A percentile compares a stretch with the other conserved stretches of the same genome.
phyloP scores from a whole-genome alignment of 2,113 vertebrate species.

The Delphinapterus leucas region DNA sequence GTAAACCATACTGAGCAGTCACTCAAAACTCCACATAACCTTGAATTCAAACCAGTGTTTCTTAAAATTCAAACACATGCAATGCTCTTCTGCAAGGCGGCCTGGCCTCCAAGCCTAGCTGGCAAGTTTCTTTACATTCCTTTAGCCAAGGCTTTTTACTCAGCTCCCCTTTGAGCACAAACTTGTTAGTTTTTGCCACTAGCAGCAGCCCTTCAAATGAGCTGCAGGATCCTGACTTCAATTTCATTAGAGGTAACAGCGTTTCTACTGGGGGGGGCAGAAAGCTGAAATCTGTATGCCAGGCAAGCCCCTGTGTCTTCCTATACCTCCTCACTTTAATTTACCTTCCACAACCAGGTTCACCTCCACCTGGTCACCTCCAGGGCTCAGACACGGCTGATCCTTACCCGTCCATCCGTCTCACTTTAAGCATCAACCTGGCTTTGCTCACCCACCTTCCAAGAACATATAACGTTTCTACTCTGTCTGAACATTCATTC shows the following conservation, averaged over 20 bases:
- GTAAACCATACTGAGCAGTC: not conserved
- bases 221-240: not conserved
- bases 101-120: not conserved
- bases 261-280: not conserved
- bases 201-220: not conserved
- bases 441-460: not conserved
- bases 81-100: not conserved
- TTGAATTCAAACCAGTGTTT: not conserved
- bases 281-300: not conserved
- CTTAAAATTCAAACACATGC: not conserved
- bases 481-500: not conserved
- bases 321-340: not conserved
- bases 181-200: not conserved
- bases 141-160: not conserved
- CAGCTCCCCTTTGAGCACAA: not conserved
- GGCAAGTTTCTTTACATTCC: not conserved
- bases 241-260: not conserved
- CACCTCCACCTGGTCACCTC: not conserved
- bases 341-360: not conserved
- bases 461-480: not conserved
- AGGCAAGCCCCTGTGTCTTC: not conserved
- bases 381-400: not conserved
- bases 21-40: not conserved
- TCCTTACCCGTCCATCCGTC: not conserved
- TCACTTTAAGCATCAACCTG: not conserved